Evolutionary conservation across 2,113 vertebrate genomes (phyloP), one percentile per base, ranked within the genome.

Genomic region (Sylvietta virens): DNA sequence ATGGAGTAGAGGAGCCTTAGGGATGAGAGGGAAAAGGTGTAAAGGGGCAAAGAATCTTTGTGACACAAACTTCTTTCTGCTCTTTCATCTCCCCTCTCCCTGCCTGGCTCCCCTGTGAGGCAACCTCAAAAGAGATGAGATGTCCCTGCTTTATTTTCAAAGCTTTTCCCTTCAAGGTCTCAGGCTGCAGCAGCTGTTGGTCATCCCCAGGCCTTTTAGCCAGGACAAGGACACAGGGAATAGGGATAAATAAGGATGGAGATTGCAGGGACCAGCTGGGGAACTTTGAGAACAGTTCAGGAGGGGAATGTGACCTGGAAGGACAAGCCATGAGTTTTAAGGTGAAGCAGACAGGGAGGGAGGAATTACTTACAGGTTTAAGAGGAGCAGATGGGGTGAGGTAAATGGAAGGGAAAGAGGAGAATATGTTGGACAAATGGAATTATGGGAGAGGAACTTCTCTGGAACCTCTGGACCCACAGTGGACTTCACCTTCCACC

Each of bases 401-500:
- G 15, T 35, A 93, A 87, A 50, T 7, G 7, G 26, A 48, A 4
- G 2, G 4, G 14, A 54, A 71, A 84, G 24, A 60, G 10, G 13
- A 90, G 16, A 31, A 80, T 60, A 3, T 3, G 6, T 17, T 20
- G 27, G 21, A 22, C 8, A 74, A 54, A 47, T 3, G 21, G 10
- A 84, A 5, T 33, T n/a, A 39, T 30, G 17, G 18, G 30, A 74
- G 44, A 84, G 6, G 16, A 16, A 28, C 4, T 54, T 47, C 33
- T 71, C 27, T 60, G 51, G n/a, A 76, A 54, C 7, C 1, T 56
- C 6, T 50, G 20, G 16, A 9, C 1, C 3, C 9, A 2, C 15
- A n/a, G 26, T 7, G 21, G 0, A 14, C 1, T 4, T 88, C 48
- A 42, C 6, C 4, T 3, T n/a, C 37, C 40, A 1, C 19, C 35